Evolutionary conservation across 2,113 vertebrate genomes (phyloP).

Genomic region (Pygoscelis antarcticus): DNA sequence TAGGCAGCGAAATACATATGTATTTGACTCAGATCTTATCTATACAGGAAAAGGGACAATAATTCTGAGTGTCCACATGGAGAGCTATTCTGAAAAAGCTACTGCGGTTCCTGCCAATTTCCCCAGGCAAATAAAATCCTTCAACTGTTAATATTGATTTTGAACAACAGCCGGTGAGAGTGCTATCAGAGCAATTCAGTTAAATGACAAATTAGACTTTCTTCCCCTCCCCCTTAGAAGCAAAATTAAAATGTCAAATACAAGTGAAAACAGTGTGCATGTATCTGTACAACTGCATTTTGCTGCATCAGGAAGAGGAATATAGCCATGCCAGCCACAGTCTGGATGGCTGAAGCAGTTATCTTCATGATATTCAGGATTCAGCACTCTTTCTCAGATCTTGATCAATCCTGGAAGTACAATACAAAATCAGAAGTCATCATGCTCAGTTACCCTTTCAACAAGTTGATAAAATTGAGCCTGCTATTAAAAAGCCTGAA

Average conservation of each 20-base stretch:
- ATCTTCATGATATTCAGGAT: background rate
- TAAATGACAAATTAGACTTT: background rate
- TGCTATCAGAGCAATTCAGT: background rate
- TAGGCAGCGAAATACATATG: background rate
- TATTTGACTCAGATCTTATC: background rate
- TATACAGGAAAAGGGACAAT: background rate
- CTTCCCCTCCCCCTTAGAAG: background rate
- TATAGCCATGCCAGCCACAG: background rate
- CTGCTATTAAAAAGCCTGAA: background rate
- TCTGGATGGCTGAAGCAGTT: background rate
- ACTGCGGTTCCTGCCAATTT: background rate
- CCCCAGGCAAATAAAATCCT: background rate
- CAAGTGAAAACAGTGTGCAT: background rate
- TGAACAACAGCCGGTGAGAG: background rate
- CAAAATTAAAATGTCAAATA: background rate
- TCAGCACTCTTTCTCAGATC: background rate
- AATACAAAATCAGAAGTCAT: background rate
- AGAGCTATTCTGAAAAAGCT: background rate
- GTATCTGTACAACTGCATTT: background rate
- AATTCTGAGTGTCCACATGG: background rate
- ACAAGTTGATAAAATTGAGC: background rate
- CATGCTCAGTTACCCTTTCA: background rate
- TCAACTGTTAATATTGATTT: constrained; percentile 4
- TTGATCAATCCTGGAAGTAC: background rate
- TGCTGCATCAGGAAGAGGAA: background rate